Conservation (phyloP, 2,797 vertebrate species). For the Falco concolor region DNA sequence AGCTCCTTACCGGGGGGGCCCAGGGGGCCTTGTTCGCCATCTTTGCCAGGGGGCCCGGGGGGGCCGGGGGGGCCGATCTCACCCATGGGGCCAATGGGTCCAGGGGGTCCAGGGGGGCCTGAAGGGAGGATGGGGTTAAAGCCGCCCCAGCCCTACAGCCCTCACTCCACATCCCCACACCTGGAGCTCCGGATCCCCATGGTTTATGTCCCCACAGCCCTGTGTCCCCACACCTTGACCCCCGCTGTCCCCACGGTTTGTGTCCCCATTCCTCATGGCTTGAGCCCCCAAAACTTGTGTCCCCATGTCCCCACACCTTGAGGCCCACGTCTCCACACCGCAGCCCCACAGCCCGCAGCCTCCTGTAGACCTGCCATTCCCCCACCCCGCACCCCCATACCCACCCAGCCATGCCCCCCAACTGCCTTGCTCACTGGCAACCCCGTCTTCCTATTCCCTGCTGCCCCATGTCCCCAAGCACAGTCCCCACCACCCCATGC, state of each 20-base stretch:
- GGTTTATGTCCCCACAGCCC: background rate
- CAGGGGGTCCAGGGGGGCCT: conserved; percentile 64
- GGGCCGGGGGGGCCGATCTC: conserved; percentile 73
- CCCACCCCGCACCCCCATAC: background rate
- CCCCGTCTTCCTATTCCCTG: too few species aligned
- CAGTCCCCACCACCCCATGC: background rate
- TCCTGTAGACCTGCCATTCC: background rate
- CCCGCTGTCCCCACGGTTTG: background rate
- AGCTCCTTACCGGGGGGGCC: conserved; percentile 73
- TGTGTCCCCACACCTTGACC: background rate
- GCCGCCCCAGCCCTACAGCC: background rate
- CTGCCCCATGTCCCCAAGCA: too few species aligned
- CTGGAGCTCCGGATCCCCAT: too few species aligned
- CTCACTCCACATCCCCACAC: background rate
- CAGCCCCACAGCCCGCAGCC: background rate
- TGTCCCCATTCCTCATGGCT: too few species aligned
- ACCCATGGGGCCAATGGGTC: conserved; percentile 48
- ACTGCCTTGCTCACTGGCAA: too few species aligned
- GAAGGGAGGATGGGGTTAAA: background rate
- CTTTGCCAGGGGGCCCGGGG: background rate
- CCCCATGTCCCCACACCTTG: too few species aligned
- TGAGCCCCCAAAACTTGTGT: too few species aligned
- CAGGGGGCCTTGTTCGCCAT: conserved; percentile 54
- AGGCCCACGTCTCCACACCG: too few species aligned
- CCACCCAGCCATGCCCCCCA: background rate